These are phyloP conservation scores for Cheilosia vernalis DNA, from an alignment of 2,888 invertebrate species.

Conservation along the genomic window DNA sequence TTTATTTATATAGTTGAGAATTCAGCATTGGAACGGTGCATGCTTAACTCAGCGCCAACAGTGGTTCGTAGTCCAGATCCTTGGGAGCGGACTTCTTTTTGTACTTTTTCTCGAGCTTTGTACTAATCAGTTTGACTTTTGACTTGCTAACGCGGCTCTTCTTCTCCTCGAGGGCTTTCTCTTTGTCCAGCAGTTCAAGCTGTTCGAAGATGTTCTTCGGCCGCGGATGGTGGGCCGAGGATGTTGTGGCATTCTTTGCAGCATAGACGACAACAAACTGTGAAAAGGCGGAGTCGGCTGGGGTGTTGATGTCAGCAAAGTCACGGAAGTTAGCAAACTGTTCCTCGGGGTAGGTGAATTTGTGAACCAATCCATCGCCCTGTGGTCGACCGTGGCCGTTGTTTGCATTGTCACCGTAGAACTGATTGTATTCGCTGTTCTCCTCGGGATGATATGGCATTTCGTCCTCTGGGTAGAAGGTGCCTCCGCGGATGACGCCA, in stretches of 20 bases:
- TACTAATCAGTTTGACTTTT: conserved; percentile 87
- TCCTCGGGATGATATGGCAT: conserved; percentile 85
- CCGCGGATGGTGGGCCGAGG: conserved; percentile 79
- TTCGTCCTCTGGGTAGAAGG: conserved; percentile 91
- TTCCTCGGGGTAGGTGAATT: conserved; percentile 90
- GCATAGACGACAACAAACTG: conserved; percentile 93
- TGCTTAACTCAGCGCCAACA: conserved; percentile 82
- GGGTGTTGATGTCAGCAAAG: conserved; percentile 94
- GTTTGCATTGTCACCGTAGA: conserved; percentile 85
- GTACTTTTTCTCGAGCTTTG: conserved; percentile 85
- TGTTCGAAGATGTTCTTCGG: conserved; percentile 95
- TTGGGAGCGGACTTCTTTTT: conserved; percentile 82
- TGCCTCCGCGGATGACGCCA: conserved; percentile 93
- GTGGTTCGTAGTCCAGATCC: conserved; percentile 82
- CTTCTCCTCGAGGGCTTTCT: conserved; percentile 82
- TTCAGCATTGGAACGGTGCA: conserved; percentile 19
- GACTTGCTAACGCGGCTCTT: conserved; percentile 84
- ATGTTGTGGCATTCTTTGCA: conserved; percentile 89
- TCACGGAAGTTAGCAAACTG: conserved; percentile 95
- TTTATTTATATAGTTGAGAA: conserved; percentile 39
- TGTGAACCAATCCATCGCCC: conserved; percentile 86
- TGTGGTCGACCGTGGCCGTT: conserved; percentile 90
- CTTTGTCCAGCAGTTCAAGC: conserved; percentile 88
- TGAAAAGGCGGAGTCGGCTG: conserved; percentile 91
- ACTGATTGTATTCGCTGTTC: conserved; percentile 85